A percentile compares a stretch with the other conserved stretches of the same genome.
Evolutionary conservation across 2,797 vertebrate species (phyloP).

Genomic region (Odontamblyopus lacepedii): DNA sequence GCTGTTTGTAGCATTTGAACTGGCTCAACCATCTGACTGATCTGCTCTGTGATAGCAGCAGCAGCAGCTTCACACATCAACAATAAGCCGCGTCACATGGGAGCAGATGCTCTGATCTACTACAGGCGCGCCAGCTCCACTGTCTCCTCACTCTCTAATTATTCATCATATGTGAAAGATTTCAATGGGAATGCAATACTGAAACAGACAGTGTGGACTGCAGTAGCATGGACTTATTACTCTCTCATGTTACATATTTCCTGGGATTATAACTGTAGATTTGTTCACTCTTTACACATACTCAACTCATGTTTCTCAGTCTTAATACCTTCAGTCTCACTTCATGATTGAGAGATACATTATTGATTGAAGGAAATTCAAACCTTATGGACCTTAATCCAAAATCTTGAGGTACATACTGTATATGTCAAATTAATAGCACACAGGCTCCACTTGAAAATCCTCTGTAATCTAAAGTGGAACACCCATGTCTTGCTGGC

Average conservation of each 20-base stretch:
- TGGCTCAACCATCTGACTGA: conserved; percentile 26
- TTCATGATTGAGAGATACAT: background rate
- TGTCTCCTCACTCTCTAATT: conserved; percentile 4
- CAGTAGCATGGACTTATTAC: background rate
- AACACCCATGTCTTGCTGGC: background rate
- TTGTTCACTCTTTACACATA: background rate
- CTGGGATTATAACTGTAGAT: background rate
- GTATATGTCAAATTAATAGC: background rate
- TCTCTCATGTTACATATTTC: background rate
- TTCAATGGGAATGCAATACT: background rate
- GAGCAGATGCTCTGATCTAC: conserved; percentile 17
- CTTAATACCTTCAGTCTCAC: background rate
- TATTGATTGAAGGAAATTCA: background rate
- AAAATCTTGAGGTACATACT: background rate
- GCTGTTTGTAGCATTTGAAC: conserved; percentile 21
- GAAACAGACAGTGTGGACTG: background rate
- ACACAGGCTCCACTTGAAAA: background rate
- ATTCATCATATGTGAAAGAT: conserved; percentile 6
- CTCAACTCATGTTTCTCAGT: background rate
- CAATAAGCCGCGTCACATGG: conserved; percentile 16
- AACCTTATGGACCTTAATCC: background rate
- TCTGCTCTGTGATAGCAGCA: conserved; percentile 29
- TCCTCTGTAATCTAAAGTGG: background rate
- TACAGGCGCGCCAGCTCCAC: conserved; percentile 9
- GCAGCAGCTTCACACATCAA: conserved; percentile 20